Base-by-base conservation (phyloP, 2,888 invertebrate genomes). In the Metacarcinus magister region DNA sequence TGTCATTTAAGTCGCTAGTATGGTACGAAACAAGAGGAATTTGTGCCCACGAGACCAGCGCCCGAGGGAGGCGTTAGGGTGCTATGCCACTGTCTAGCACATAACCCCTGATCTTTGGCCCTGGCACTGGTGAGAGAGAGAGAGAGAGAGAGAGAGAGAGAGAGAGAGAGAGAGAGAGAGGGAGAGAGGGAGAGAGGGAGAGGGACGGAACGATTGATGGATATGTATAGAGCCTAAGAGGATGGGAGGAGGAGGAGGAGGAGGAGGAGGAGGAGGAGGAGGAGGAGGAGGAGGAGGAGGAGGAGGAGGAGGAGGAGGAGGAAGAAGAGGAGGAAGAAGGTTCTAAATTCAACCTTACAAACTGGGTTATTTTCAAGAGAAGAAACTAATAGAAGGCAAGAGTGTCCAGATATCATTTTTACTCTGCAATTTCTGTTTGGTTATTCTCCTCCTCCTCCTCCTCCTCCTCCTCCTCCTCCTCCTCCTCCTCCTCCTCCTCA, bases 81-180 rank as follows among this genome's bases (percentile, higher is more conserved):
- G 82, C 82, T 82, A 82, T 82, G 82, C 82, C 82, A 67, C 32
- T 82, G 32, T 82, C 82, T 82, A 32, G 67, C n/a, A 67, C 32
- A n/a, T 82, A 32, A 82, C 82, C 82, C 67, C 32, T 82, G 82
- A 82, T 46, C 44, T 91, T 44, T 91, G 91, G 43, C 23, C 16
- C 60, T 8, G n/a, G 67, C 13, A 5, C 8, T 10, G 16, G 54
- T 13, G 54, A 54, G 54, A 54, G 54, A 54, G 54, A 54, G 54
- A 54, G 93, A 93, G 93, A 93, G 93, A 93, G 93, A 93, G 93
- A 93, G 93, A 93, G 93, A 93, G 93, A 91, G 93, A 93, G 54
- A 28, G 93, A 93, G 54, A 93, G 60, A 93, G 60, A 93, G 93
- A 93, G 32, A 93, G 93, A 67, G 43, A 32, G 43, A 23, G 23